Conservation (phyloP, 2,888 invertebrate genomes). For the Lomographa bimaculata region DNA sequence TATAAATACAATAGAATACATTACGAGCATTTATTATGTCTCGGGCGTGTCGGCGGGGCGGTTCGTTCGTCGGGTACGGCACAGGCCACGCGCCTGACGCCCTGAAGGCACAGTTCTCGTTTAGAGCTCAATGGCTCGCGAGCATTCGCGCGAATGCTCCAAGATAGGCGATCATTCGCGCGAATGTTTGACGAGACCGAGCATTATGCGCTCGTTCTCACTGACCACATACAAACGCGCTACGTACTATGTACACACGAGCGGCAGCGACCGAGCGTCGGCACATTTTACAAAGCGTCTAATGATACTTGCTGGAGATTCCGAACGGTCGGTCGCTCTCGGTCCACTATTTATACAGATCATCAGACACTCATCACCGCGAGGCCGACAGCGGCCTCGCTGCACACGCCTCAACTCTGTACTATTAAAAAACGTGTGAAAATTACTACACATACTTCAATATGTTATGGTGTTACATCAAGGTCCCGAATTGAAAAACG, state of each 20-base stretch:
- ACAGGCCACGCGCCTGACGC: conserved; percentile 30
- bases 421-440: not conserved
- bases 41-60: conserved; percentile 48
- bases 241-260: conserved; percentile 30
- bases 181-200: conserved; percentile 21
- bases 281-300: not conserved
- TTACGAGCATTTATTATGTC: conserved; percentile 73
- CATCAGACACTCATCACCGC: not conserved
- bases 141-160: conserved; percentile 9
- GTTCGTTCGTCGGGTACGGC: not conserved
- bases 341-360: conserved; percentile 5
- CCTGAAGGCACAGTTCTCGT: conserved; percentile 73
- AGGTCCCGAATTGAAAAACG: conserved; percentile 8
- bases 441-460: not conserved
- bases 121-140: conserved; percentile 19
- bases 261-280: conserved; percentile 2
- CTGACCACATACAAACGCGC: conserved; percentile 30
- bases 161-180: conserved; percentile 24
- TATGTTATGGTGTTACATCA: conserved; percentile 3
- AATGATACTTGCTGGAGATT: not conserved
- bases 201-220: conserved; percentile 37
- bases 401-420: no score
- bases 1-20: conserved; percentile 79
- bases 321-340: not conserved
- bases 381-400: no score